Conservation (phyloP, 2,113 vertebrate genomes). For the Procapra przewalskii region DNA sequence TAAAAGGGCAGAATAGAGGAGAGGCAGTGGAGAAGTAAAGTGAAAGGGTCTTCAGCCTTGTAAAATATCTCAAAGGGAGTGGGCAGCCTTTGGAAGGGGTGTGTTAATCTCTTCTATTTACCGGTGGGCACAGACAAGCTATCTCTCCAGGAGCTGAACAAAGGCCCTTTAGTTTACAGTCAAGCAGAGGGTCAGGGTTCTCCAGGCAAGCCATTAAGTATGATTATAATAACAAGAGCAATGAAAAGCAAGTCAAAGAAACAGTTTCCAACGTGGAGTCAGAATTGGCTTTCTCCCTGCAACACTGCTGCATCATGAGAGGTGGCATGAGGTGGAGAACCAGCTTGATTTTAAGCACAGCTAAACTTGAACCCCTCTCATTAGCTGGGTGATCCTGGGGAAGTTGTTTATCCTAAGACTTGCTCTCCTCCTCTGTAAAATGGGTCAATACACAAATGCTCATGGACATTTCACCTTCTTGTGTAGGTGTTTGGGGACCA, state of each 20-base stretch:
- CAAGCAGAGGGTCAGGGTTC: not conserved
- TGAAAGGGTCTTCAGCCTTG: not conserved
- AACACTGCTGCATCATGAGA: not conserved
- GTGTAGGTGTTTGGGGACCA: not conserved
- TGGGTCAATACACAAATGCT: not conserved
- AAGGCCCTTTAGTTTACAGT: not conserved
- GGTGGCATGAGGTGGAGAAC: not conserved
- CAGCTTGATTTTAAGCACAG: not conserved
- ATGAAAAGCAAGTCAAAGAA: not conserved
- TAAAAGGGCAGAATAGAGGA: not conserved
- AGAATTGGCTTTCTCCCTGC: not conserved
- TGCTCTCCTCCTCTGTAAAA: not conserved
- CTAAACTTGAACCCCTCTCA: not conserved
- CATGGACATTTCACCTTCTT: not conserved
- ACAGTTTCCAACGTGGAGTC: not conserved
- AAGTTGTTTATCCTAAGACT: not conserved
- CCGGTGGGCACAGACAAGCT: not conserved
- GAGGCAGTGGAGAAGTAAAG: not conserved
- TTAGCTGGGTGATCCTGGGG: not conserved
- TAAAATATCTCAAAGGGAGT: not conserved
- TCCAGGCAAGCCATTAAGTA: not conserved
- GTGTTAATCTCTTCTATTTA: not conserved
- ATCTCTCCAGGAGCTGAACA: not conserved
- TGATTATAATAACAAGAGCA: not conserved
- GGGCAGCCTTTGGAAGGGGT: not conserved